Evolutionary conservation across 2,797 vertebrate species (phyloP).

Genomic region (Petrocephalus schoutedeni): DNA sequence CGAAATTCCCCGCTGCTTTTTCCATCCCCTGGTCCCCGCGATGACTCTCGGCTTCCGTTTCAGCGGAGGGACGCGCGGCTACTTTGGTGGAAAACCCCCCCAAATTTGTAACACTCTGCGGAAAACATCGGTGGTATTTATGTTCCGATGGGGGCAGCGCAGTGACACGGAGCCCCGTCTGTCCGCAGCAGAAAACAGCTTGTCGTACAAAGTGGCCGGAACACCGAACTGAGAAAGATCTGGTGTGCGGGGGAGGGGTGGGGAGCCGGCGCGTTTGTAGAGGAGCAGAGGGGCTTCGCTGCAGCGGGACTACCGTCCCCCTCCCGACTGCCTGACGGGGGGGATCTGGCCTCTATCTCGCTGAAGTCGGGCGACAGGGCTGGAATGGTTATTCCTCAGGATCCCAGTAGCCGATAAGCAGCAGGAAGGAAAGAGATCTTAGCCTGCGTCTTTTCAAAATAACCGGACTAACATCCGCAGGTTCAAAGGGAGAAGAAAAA

Average conservation of each 20-base stretch:
- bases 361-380: background rate
- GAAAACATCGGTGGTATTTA: constrained; percentile 17
- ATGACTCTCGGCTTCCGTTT: background rate
- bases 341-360: constrained; percentile 4
- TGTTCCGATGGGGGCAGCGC: background rate
- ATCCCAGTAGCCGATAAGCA: constrained; percentile 4
- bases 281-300: background rate
- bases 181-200: background rate
- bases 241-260: background rate
- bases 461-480: constrained; percentile 6
- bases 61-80: background rate
- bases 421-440: constrained; percentile 9
- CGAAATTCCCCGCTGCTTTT: background rate
- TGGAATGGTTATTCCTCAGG: constrained; percentile 17
- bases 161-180: background rate
- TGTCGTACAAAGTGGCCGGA: constrained; percentile 16
- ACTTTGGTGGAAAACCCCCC: background rate
- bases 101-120: background rate
- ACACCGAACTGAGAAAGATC: background rate
- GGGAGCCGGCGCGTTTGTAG: background rate
- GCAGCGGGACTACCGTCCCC: background rate
- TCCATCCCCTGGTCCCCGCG: background rate
- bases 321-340: background rate
- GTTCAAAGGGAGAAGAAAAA: background rate
- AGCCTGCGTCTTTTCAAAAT: constrained; percentile 13